Evolutionary conservation across 2,888 invertebrate genomes (phyloP).

Genomic region (Gerris lacustris): DNA sequence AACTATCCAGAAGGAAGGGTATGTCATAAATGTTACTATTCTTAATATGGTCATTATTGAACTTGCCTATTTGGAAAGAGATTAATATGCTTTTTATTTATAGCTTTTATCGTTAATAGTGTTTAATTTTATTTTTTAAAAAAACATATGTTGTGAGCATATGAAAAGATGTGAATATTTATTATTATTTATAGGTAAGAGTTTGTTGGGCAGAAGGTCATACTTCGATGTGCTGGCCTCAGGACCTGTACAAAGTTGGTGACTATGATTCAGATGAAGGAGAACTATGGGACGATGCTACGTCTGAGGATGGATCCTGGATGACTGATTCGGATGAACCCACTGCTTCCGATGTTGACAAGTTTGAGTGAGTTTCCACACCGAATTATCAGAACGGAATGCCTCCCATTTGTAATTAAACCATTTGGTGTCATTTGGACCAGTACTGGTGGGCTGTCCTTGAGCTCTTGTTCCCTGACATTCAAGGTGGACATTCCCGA

Average conservation of each 20-base stretch:
- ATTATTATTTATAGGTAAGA: slow-evolving; percentile 46
- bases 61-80: not conserved
- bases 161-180: too few species aligned
- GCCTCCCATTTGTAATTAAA: too few species aligned
- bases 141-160: too few species aligned
- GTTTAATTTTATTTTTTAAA: too few species aligned
- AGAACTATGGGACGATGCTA: slow-evolving; percentile 49
- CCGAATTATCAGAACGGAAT: too few species aligned
- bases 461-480: too few species aligned
- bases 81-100: not conserved
- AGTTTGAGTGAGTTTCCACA: not conserved
- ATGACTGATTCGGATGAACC: slow-evolving; percentile 58
- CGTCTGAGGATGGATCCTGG: slow-evolving; percentile 61
- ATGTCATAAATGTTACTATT: slow-evolving; percentile 17
- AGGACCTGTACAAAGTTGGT: slow-evolving; percentile 64
- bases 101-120: too few species aligned
- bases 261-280: slow-evolving; percentile 48
- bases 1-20: slow-evolving; percentile 65
- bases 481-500: too few species aligned
- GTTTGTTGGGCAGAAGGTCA: slow-evolving; percentile 89
- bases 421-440: too few species aligned
- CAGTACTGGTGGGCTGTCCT: too few species aligned
- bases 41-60: not conserved
- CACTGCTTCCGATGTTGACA: not conserved
- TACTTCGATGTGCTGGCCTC: slow-evolving; percentile 82